Percentiles rank a stretch among this genome's conserved stretches.
These are phyloP conservation scores for Phrynocephalus forsythii DNA, from an alignment of 2,797 vertebrate genomes.

Conservation along the genomic window DNA sequence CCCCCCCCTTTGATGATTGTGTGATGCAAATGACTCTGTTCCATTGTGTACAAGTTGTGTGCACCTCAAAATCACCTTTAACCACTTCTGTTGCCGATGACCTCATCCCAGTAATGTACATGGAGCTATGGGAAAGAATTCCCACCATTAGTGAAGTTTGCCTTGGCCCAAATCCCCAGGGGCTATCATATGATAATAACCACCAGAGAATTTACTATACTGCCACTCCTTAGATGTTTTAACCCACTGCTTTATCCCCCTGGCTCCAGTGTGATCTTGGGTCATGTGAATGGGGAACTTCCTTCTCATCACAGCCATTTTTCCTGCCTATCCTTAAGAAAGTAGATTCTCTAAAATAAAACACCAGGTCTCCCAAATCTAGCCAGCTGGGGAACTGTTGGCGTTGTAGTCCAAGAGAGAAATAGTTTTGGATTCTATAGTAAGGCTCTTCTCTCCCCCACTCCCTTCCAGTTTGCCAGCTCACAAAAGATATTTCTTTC, in stretches of 20 bases:
- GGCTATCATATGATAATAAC: not conserved
- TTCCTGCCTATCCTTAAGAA: not conserved
- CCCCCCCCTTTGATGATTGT: too few relatives aligned
- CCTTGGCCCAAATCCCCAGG: not conserved
- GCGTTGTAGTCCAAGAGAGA: too few relatives aligned
- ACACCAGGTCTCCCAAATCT: not conserved
- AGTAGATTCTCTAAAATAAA: not conserved
- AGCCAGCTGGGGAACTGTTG: too few relatives aligned
- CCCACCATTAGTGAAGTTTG: not conserved
- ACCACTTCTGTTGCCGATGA: too few relatives aligned
- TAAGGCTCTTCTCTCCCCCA: not conserved
- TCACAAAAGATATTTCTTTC: not conserved
- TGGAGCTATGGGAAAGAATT: not conserved
- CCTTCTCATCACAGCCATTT: not conserved
- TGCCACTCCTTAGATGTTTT: not conserved
- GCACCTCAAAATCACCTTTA: too few relatives aligned
- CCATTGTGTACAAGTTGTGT: too few relatives aligned
- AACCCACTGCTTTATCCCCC: not conserved
- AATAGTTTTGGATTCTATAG: not conserved
- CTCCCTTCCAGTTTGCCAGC: not conserved
- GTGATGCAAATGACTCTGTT: too few relatives aligned
- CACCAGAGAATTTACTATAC: not conserved
- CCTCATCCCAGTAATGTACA: too few relatives aligned
- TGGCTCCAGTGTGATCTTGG: not conserved
- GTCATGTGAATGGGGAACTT: not conserved